Base-by-base conservation (phyloP, 2,113 vertebrate genomes). In the Sinocyclocheilus maitianheensis region DNA sequence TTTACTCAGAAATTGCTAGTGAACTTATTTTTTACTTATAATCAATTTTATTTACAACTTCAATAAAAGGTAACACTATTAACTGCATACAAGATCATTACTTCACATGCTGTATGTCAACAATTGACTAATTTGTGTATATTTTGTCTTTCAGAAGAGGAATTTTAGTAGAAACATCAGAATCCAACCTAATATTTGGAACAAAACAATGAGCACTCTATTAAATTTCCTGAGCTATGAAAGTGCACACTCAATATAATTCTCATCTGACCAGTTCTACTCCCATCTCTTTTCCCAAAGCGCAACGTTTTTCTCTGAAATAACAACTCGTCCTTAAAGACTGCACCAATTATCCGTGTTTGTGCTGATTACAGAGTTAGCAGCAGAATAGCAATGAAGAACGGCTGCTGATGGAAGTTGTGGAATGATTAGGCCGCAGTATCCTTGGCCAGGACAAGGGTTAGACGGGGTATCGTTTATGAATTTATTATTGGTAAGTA, bases 401-500 rank as follows among this genome's bases (percentile, higher is more conserved):
- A 74, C 79, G 65, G 22, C 78, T 72, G 80, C 82, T 87, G 24
- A 74, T 86, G 87, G 60, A 55, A 84, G 75, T 16, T 60, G 82
- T 83, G 76, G 74, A 76, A 78, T 87, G 90, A 93, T 92, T 89
- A 86, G 87, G 53, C 79, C 48, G 62, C 85, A 40, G 81, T 46
- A 85, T 88, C 90, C 86, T 88, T 72, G 48, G 72, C 82, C 88
- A 84, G 88, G 72, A 86, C 79, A 67, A 67, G 24, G 90, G 77
- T 88, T 72, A 90, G 87, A 81, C 58, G 5, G 81, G 90, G 84
- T 62, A 58, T 82, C 72, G 72, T 78, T 92, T 84, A 88, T 91
- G 90, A 93, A 92, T 90, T 83, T 90, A 92, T 94, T 94, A 89
- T 91, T 89, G 89, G 87, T 65, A 80, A 84, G 86, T 18, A 67